A percentile compares a stretch with the other conserved stretches of the same genome.
These are phyloP conservation scores for Gallinago stenura DNA, from an alignment of 2,797 vertebrate genomes.

Conservation along the genomic window DNA sequence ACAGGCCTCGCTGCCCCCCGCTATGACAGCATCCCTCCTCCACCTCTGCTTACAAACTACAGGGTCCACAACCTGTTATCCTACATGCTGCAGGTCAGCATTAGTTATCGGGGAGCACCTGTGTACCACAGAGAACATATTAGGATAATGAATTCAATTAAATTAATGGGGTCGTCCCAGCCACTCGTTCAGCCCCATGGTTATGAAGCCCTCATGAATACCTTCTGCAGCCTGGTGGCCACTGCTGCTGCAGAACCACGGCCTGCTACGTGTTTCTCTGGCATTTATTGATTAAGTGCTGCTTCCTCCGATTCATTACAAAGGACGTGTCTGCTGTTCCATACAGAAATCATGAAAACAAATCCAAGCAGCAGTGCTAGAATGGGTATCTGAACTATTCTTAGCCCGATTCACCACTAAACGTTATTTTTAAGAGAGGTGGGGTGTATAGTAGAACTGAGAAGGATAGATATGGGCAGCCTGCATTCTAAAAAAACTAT, in stretches of 20 bases:
- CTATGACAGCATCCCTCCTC: background rate
- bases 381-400: background rate
- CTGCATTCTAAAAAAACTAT: background rate
- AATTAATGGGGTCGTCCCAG: background rate
- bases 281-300: background rate
- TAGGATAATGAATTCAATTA: background rate
- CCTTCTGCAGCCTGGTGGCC: background rate
- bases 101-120: background rate
- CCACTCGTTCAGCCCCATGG: background rate
- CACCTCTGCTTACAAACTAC: background rate
- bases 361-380: background rate
- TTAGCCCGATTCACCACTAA: background rate
- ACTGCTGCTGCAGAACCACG: background rate
- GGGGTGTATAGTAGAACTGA: background rate
- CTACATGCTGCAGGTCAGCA: background rate
- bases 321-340: background rate
- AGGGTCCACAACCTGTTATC: background rate
- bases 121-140: background rate
- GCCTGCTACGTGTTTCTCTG: background rate
- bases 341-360: rapidly evolving
- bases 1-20: background rate
- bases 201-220: background rate
- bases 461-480: background rate
- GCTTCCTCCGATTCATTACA: background rate
- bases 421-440: background rate